Evolutionary conservation across 2,888 invertebrate species (phyloP), one percentile per base, ranked within the genome.

Genomic region (Drosophila birchii): DNA sequence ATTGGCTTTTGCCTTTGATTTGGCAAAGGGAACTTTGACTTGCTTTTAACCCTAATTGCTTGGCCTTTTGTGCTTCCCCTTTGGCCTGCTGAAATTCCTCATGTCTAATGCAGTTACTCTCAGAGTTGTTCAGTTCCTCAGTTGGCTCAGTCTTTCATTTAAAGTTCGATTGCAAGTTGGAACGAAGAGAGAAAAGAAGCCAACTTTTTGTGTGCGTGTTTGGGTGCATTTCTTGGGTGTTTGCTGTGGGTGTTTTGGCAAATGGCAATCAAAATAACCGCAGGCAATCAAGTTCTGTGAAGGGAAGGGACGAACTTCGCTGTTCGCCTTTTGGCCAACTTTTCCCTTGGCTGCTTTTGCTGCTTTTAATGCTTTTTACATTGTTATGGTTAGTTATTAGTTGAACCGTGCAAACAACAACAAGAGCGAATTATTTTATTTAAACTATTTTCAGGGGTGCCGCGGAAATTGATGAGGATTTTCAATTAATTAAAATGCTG

Each of bases 181-280:
- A 29, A n/a, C n/a, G 39, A 6, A n/a, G 47, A 29, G 29, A 41
- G 51, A 66, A 56, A 71, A 67, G 26, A 64, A 39, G 44, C 61
- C 59, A 77, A 76, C 54, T 73, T 78, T 60, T 20, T 41, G 73
- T 43, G 69, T 47, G 70, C 72, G 45, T 60, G 53, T 60, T 69
- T 49, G 54, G 39, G 74, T 74, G 64, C 59, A 58, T 75, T 72
- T 60, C 51, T 69, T 49, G 54, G 39, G 74, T 74, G 57, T 56
- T 54, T 75, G 63, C 44, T 44, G 68, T 61, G 74, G 64, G 61
- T 66, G 63, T 51, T 47, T 47, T 58, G 68, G 75, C 73, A 80
- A 81, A 80, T 80, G 78, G 80, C 81, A 82, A 81, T 81, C 80
- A 78, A 80, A 80, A 82, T 78, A 81, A 80, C 83, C 80, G 80